A percentile compares a stretch with the other conserved stretches of the same genome.
Conservation (phyloP, 2,888 invertebrate genomes). For the Drosophila bunnanda region DNA sequence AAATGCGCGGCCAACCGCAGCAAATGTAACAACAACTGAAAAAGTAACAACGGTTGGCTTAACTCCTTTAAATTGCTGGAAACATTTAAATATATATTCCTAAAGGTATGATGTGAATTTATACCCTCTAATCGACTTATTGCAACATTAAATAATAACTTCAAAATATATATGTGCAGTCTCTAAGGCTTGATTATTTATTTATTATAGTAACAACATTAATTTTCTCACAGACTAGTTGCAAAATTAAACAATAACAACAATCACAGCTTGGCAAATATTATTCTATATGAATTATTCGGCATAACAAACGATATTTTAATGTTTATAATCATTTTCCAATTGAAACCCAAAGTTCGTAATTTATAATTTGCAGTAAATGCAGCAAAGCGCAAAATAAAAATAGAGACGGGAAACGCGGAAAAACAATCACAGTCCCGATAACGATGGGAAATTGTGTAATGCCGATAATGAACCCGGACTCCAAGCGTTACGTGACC, state of each 20-base stretch:
- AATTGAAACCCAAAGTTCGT: conserved; percentile 20
- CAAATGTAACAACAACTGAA: conserved; percentile 44
- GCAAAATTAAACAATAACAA: not conserved
- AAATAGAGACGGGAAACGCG: not conserved
- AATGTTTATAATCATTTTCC: conserved; percentile 40
- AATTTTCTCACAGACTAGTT: not conserved
- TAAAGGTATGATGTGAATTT: not conserved
- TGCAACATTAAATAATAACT: not conserved
- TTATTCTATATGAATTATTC: conserved; percentile 8
- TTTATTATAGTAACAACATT: not conserved
- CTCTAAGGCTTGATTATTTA: not conserved
- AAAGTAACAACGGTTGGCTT: conserved; percentile 16
- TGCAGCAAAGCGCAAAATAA: conserved; percentile 21
- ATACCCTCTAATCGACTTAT: conserved; percentile 3
- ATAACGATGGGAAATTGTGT: conserved; percentile 51
- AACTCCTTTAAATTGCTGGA: conserved; percentile 4
- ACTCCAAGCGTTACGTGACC: conserved; percentile 55
- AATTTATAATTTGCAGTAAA: conserved; percentile 50
- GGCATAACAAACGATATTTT: not conserved
- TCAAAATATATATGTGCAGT: not conserved
- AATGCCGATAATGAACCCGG: conserved; percentile 69
- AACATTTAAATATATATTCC: not conserved
- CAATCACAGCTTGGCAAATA: conserved; percentile 7
- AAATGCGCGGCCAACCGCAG: conserved; percentile 65
- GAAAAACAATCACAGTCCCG: conserved; percentile 13